phyloP scores from a whole-genome alignment of 2,113 vertebrate genomes.

The Cnemophilus loriae region DNA sequence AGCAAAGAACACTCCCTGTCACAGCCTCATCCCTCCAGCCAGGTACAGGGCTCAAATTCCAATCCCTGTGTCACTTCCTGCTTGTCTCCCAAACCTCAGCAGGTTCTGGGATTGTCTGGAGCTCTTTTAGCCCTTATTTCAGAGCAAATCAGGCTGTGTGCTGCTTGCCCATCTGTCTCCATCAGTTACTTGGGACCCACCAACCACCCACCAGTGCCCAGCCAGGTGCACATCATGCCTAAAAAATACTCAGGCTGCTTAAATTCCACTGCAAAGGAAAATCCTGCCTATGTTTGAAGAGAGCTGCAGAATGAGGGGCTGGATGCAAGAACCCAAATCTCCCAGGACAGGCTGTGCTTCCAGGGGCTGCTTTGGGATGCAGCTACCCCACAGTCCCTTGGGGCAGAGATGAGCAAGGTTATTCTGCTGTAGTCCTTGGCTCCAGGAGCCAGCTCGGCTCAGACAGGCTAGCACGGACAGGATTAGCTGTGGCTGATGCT shows the following conservation, averaged over 20 bases:
- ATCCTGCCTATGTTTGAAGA: not conserved
- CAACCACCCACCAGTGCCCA: not conserved
- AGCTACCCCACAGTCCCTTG: fast-evolving
- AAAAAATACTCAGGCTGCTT: not conserved
- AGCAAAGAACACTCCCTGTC: not conserved
- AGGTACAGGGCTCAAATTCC: not conserved
- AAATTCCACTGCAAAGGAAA: not conserved
- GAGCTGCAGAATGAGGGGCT: not conserved
- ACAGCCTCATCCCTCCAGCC: not conserved
- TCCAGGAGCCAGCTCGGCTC: not conserved
- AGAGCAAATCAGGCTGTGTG: not conserved
- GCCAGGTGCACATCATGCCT: not conserved
- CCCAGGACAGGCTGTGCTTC: not conserved
- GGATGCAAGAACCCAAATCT: not conserved
- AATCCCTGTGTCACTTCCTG: fast-evolving
- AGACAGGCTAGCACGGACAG: not conserved
- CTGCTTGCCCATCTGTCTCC: not conserved
- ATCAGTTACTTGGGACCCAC: not conserved
- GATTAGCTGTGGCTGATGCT: not conserved
- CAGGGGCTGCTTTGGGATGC: not conserved
- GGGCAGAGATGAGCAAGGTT: not conserved
- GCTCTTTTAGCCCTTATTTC: not conserved
- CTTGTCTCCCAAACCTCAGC: not conserved
- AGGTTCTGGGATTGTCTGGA: not conserved
- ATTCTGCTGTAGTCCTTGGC: not conserved